Conservation (phyloP, 2,888 invertebrate genomes). For the Dasysyrphus albostriatus region DNA sequence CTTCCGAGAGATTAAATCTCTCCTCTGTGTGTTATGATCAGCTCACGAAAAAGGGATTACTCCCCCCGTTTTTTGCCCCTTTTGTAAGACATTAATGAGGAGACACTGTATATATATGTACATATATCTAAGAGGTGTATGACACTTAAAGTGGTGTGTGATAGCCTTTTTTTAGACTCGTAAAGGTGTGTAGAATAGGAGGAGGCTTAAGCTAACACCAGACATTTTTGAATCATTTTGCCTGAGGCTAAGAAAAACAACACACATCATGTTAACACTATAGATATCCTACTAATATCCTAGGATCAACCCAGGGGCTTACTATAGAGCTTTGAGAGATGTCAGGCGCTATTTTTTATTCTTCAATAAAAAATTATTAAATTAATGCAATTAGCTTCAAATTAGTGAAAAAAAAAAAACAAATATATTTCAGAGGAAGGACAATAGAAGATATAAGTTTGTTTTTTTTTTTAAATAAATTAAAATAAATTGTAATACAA, state of each 20-base stretch:
- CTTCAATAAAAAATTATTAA: too few species aligned
- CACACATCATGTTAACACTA: constrained; percentile 48
- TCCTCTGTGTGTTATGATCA: constrained; percentile 52
- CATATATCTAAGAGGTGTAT: constrained; percentile 52
- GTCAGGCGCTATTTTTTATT: neutral
- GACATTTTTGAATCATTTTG: constrained; percentile 46
- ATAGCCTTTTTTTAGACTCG: neutral
- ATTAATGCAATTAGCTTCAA: too few species aligned
- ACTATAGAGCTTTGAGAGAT: too few species aligned
- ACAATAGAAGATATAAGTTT: too few species aligned
- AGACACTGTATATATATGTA: neutral
- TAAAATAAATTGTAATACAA: too few species aligned
- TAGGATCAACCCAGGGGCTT: neutral
- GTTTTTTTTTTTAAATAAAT: too few species aligned
- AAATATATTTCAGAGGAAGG: too few species aligned
- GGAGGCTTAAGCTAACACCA: constrained; percentile 61
- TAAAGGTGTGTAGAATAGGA: constrained; percentile 58
- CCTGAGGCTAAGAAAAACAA: constrained; percentile 44
- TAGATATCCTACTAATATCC: constrained; percentile 35
- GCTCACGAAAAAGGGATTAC: constrained; percentile 74
- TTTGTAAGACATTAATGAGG: constrained; percentile 8
- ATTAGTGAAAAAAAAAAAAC: too few species aligned
- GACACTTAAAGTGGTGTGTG: constrained; percentile 65
- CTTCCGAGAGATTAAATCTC: constrained; percentile 71
- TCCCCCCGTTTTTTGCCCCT: neutral